These are phyloP conservation scores for Nyctereutes procyonoides DNA, from an alignment of 2,113 vertebrate species.

Conservation along the genomic window DNA sequence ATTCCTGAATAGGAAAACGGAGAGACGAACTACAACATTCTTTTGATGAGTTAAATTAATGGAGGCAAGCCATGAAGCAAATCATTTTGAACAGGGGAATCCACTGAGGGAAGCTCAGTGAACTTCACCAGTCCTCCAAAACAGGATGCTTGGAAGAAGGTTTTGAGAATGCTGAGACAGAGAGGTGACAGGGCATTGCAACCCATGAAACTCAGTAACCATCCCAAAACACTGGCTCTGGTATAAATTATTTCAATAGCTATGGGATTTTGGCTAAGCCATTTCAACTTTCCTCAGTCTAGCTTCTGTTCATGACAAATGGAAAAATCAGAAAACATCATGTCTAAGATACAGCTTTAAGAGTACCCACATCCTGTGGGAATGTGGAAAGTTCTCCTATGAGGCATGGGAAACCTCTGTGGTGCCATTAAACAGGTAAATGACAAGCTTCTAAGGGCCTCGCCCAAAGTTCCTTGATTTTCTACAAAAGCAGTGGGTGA, in stretches of 20 bases:
- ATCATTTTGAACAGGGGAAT: slow-evolving; percentile 48
- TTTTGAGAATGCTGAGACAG: neutral
- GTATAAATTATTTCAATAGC: neutral
- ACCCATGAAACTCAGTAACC: neutral
- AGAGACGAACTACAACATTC: neutral
- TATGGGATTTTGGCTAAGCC: neutral
- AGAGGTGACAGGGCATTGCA: neutral
- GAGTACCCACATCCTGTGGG: neutral
- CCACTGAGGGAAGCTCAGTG: neutral
- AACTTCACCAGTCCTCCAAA: neutral
- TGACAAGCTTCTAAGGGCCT: neutral
- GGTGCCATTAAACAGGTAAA: neutral
- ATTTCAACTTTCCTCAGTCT: neutral
- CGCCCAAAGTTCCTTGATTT: neutral
- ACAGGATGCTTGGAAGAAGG: neutral
- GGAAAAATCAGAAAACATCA: neutral
- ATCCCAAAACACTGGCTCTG: neutral
- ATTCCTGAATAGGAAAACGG: slow-evolving; percentile 32
- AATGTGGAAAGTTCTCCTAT: neutral
- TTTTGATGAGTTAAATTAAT: slow-evolving; percentile 57
- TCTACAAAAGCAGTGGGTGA: neutral
- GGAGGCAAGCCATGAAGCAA: slow-evolving; percentile 42
- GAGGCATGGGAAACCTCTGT: neutral
- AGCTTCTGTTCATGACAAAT: neutral
- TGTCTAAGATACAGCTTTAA: neutral